Percentiles rank a stretch among this genome's conserved stretches.
Evolutionary conservation across 2,113 vertebrate genomes (phyloP).

Genomic region (Zosterops lateralis): DNA sequence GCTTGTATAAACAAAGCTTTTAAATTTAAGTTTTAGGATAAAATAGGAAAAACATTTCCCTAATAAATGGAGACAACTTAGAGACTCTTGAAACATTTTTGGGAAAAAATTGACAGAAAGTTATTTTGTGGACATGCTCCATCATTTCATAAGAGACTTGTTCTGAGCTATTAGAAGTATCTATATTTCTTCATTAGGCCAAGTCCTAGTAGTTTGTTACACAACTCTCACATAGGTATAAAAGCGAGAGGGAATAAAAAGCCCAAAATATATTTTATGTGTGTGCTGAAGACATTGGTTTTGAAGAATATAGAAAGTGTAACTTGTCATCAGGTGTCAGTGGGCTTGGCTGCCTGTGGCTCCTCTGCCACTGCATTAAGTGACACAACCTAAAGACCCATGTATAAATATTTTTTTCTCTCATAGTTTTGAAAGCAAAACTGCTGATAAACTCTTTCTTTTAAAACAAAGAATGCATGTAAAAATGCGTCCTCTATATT

Average conservation of each 20-base stretch:
- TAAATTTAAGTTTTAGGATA: neutral
- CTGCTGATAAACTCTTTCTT: neutral
- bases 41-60: neutral
- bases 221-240: neutral
- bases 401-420: neutral
- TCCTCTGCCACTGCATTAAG: neutral
- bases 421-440: neutral
- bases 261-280: neutral
- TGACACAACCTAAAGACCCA: neutral
- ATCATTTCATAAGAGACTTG: neutral
- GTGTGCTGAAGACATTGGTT: neutral
- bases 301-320: neutral
- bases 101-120: neutral
- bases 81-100: neutral
- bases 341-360: neutral
- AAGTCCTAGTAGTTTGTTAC: neutral
- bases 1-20: neutral
- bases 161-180: neutral
- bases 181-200: neutral
- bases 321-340: neutral
- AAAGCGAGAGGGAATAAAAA: neutral
- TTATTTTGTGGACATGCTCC: neutral
- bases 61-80: neutral
- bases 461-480: slow-evolving; percentile 38
- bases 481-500: slow-evolving; percentile 61